A percentile compares a stretch with the other conserved stretches of the same genome.
phyloP scores from a whole-genome alignment of 2,113 vertebrate species.

The Rhizomys pruinosus region DNA sequence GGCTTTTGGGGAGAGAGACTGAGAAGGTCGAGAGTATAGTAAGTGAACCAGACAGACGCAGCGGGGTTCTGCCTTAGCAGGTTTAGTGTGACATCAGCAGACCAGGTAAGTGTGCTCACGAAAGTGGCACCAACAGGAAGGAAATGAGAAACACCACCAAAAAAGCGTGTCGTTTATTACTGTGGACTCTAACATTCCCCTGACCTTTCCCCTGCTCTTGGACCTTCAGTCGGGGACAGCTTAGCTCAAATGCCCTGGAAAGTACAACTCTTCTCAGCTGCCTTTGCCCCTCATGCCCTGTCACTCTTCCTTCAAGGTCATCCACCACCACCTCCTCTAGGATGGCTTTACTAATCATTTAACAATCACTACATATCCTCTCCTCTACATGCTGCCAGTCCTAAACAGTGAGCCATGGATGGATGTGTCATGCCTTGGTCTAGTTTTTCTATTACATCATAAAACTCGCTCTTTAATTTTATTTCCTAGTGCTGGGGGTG shows the following conservation, averaged over 20 bases:
- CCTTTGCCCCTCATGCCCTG: not conserved
- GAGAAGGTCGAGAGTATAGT: not conserved
- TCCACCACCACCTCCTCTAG: not conserved
- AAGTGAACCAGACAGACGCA: not conserved
- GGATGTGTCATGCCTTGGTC: too few species aligned
- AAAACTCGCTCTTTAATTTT: not conserved
- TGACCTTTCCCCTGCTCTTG: not conserved
- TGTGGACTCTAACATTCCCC: not conserved
- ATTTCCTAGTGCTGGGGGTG: not conserved
- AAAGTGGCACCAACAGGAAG: not conserved
- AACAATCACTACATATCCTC: fast-evolving
- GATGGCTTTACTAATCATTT: not conserved
- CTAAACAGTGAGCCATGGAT: not conserved
- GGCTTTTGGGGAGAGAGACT: not conserved
- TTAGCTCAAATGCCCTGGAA: not conserved
- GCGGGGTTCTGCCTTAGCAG: not conserved
- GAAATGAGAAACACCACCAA: not conserved
- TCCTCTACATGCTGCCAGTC: not conserved
- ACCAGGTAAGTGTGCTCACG: not conserved
- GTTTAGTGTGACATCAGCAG: not conserved
- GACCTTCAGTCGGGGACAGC: too few species aligned
- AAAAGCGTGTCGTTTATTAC: not conserved
- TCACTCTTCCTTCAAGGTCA: not conserved
- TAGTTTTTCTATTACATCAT: not conserved
- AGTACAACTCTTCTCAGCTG: not conserved